Evolutionary conservation across 2,888 invertebrate genomes (phyloP).

Genomic region (Drosophila villosipedis): DNA sequence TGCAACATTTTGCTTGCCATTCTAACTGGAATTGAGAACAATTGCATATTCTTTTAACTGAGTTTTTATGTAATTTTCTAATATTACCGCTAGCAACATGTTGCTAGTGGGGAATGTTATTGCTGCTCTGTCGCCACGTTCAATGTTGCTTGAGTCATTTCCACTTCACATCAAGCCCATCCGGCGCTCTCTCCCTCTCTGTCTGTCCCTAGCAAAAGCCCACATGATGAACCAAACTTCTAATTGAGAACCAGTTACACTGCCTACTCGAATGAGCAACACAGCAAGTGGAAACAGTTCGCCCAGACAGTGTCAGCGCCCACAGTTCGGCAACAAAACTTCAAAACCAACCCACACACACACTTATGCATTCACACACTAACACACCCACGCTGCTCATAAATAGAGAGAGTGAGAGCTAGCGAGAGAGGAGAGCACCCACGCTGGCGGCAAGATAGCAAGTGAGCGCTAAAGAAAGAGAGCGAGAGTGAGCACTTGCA

Average conservation of each 20-base stretch:
- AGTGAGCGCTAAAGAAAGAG: constrained; percentile 6
- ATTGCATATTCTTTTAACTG: neutral
- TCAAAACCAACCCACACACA: constrained; percentile 52
- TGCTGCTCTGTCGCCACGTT: constrained; percentile 1
- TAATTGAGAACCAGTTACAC: constrained; percentile 67
- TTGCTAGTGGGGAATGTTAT: constrained; percentile 27
- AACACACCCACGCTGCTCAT: constrained; percentile 38
- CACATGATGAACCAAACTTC: constrained; percentile 63
- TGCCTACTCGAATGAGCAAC: constrained; percentile 46
- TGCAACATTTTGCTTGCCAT: constrained; percentile 5
- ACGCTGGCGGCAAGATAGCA: constrained; percentile 29
- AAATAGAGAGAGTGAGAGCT: constrained; percentile 27
- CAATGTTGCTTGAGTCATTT: constrained; percentile 11
- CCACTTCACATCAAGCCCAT: constrained; percentile 67
- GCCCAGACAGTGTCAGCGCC: constrained; percentile 46
- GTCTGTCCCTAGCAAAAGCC: constrained; percentile 49
- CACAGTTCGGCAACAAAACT: constrained; percentile 43
- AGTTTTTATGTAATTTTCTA: neutral
- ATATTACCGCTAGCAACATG: constrained; percentile 19
- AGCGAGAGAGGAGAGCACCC: constrained; percentile 32
- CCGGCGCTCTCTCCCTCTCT: constrained; percentile 47
- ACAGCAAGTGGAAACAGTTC: constrained; percentile 57
- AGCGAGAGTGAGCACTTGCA: neutral
- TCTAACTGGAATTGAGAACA: neutral
- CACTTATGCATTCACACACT: constrained; percentile 13